A percentile compares a stretch with the other conserved stretches of the same genome.
phyloP scores from a whole-genome alignment of 2,888 invertebrate genomes.

The Drosophila testacea region DNA sequence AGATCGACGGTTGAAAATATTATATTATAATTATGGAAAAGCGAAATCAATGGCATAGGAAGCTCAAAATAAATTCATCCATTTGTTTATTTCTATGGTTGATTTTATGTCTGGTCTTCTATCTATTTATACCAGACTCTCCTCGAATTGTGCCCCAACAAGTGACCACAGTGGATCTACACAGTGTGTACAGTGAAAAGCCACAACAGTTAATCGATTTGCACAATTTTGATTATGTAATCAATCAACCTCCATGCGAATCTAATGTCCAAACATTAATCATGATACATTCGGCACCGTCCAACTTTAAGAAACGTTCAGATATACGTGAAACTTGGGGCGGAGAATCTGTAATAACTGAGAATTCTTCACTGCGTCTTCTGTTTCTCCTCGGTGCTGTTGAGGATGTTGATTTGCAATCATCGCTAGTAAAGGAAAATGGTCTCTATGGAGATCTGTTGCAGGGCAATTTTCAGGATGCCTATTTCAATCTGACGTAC shows the following conservation, averaged over 20 bases:
- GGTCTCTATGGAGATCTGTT: slow-evolving; percentile 87
- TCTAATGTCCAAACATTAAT: slow-evolving; percentile 23
- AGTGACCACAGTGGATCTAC: neutral
- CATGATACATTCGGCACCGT: slow-evolving; percentile 43
- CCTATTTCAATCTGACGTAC: slow-evolving; percentile 91
- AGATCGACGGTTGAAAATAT: neutral
- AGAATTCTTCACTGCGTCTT: slow-evolving; percentile 24
- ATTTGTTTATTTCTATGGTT: slow-evolving; percentile 17
- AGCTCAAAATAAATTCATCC: neutral
- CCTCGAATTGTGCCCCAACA: neutral
- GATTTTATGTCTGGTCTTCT: slow-evolving; percentile 11
- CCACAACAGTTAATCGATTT: slow-evolving; percentile 43
- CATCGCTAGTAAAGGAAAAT: slow-evolving; percentile 27
- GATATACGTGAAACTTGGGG: slow-evolving; percentile 52
- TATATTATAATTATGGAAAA: neutral
- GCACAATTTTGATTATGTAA: slow-evolving; percentile 25
- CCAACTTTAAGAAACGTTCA: slow-evolving; percentile 35
- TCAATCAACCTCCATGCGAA: slow-evolving; percentile 28
- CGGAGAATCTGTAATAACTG: neutral
- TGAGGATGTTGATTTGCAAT: slow-evolving; percentile 3
- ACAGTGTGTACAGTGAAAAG: slow-evolving; percentile 21
- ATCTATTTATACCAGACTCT: slow-evolving; percentile 11
- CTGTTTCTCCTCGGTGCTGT: slow-evolving; percentile 42
- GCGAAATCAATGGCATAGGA: neutral
- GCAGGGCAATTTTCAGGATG: slow-evolving; percentile 90